Evolutionary conservation across 1,140 invertebrate genomes (phyloP), one percentile per base, ranked within the genome.

Genomic region (Drosophila bocki): DNA sequence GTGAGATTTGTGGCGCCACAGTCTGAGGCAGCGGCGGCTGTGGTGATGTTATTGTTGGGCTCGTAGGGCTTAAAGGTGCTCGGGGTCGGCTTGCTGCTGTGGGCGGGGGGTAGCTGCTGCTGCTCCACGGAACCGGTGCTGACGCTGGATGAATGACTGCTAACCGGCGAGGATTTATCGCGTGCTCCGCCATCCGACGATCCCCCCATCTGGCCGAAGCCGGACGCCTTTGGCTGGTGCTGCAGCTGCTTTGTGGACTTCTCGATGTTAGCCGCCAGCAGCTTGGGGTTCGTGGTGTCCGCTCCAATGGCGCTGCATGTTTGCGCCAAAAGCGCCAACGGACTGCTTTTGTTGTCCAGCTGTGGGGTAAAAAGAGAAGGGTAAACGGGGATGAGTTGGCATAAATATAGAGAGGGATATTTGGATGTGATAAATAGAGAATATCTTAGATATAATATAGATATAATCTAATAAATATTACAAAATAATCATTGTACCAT

Each of bases 261-360:
- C 92, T 94, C 96, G 54, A 94, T 95, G 48, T 95, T 95, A 50
- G 96, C 95, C 68, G 96, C 95, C 63, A 95, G 94, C 57, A 97
- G 93, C 75, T 95, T 97, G 91, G 93, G 95, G 93, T 93, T 96
- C 94, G 87, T 96, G 93, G 87, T 95, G 93, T 99, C 98, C 15
- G 97, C 96, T 63, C 98, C 98, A 90, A 99, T 99, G 92, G 98
- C 98, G 92, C 97, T 98, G 94, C 98, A 99, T 44, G 98, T 99
- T 93, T 98, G 98, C 29, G 98, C 98, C 75, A 99, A 94, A 32
- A 99, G 94, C 32, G 98, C 98, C 91, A 99, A 94, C 13, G 98
- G 98, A 94, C 97, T 98, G 93, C 98, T 98, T 94, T 99, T 98
- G 57, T 97, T 97, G 93, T 99, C 98, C 94, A 98, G 95, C 98